Base-by-base conservation (phyloP, 2,888 invertebrate genomes). In the Agriopis leucophaearia region DNA sequence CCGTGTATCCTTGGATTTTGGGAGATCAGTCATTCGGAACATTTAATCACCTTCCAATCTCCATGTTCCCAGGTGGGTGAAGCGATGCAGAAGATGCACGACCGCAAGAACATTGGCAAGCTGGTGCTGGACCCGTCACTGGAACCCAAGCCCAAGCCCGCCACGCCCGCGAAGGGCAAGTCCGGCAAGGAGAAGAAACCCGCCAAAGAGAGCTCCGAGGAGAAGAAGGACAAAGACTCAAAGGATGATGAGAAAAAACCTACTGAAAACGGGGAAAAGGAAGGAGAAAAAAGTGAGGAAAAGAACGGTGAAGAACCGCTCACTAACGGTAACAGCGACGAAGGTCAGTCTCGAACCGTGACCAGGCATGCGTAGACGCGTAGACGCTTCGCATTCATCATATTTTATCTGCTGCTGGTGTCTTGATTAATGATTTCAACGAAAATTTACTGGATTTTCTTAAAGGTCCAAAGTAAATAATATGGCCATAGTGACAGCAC, bases 41-140 rank as follows among this genome's bases (percentile, higher is more conserved):
- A 7, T 50, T 50, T 27, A 50, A 9, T 38, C 15, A 35, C n/a
- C 48, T 8, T 27, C 6, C 38, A 3, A 1, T 0, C 15, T 8
- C 0, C 52, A 66, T 15, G 27, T 36, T 63, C 56, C 3, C 80
- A 97, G 97, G 96, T 97, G 15, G 96, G 96, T 36, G 97, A 98
- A 82, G 98, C 97, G 8, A 98, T 98, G 98, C 97, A 97, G 89
- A 97, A 97, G 90, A 97, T 98, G 96, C 98, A 98, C 90, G 98
- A 98, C 83, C 96, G 97, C 82, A 97, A 97, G 91, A 98, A 98
- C 90, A 96, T 98, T 80, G 98, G 98, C 64, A 98, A 98, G 89
- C 95, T 98, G 54, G 95, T 98, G 52, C 92, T 98, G 73, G 97
- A 98, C 85, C 97, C 97, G 35, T 96, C 96, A 50, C 86, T 96